A percentile compares a stretch with the other conserved stretches of the same genome.
phyloP scores from a whole-genome alignment of 2,797 vertebrate genomes.

The Melanotaenia nigrans region DNA sequence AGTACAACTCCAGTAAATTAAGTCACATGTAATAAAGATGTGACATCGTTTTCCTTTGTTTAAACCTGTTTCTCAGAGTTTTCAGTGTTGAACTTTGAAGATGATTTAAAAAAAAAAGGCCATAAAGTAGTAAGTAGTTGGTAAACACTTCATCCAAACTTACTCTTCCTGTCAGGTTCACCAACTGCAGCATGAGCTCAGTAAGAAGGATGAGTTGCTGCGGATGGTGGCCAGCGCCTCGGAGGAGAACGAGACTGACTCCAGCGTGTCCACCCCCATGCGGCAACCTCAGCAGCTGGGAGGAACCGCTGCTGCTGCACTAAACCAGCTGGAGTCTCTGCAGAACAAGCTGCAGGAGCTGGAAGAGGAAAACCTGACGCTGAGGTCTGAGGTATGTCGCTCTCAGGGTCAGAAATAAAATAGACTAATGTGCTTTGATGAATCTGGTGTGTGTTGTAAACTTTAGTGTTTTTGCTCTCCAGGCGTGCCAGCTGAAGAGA shows the following conservation, averaged over 20 bases:
- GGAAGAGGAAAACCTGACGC: slow-evolving; percentile 93
- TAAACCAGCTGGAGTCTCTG: slow-evolving; percentile 90
- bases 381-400: slow-evolving; percentile 88
- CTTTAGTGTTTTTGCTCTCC: slow-evolving; percentile 9
- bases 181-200: slow-evolving; percentile 94
- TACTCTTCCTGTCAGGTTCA: slow-evolving; percentile 84
- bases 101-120: too few relatives aligned
- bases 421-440: background rate
- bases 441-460: background rate
- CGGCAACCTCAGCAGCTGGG: slow-evolving; percentile 79
- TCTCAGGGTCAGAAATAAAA: background rate
- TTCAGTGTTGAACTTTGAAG: too few relatives aligned
- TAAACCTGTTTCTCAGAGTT: too few relatives aligned
- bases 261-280: slow-evolving; percentile 90
- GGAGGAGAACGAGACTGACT: slow-evolving; percentile 95
- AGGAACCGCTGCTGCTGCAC: slow-evolving; percentile 65
- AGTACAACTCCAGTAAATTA: too few relatives aligned
- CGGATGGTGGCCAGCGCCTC: slow-evolving; percentile 92
- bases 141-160: too few relatives aligned
- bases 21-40: too few relatives aligned
- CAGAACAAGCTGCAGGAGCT: slow-evolving; percentile 92
- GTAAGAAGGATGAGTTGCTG: slow-evolving; percentile 95
- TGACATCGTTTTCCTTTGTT: too few relatives aligned
- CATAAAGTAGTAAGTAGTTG: too few relatives aligned
- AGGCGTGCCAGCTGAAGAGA: slow-evolving; percentile 93